Base-by-base conservation (phyloP, 2,113 vertebrate genomes). In the Hippocampus zosterae region DNA sequence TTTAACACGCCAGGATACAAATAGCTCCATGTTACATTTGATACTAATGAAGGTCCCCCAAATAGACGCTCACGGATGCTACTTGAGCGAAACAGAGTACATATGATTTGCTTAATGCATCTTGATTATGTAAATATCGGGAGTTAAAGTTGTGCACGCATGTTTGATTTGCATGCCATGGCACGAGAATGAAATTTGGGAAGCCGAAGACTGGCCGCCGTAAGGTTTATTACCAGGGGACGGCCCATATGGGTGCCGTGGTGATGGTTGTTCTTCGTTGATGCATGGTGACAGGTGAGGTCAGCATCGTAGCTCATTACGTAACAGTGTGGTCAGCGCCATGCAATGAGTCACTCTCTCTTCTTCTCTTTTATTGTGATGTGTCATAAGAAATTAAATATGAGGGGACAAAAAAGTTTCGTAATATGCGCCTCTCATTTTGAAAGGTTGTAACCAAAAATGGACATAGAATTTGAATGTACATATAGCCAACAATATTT, bases 251-350 rank as follows among this genome's bases (percentile, higher is more conserved):
- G 25, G 62, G 65, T 21, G 41, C n/a, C 11, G 68, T 53, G 25
- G 67, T 48, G 65, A 63, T 67, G 71, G 13, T 70, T 76, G 6
- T 61, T 70, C 55, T 63, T 72, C 29, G 13, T 21, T 72, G 2
- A 71, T 81, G 50, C 63, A 41, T 5, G 4, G 27, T 74, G 79
- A 79, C 68, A 65, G 68, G 60, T 67, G 48, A 61, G 60, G 55
- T 62, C 64, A 44, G 65, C 25, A 25, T 68, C 15, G 55, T 63
- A 46, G 25, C 25, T 67, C 37, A 15, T 83, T 80, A 68, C 56
- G 50, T 70, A 83, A 86, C 23, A 40, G 2, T 44, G 64, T 37
- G 33, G 67, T 62, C 42, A 55, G 44, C 42, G 62, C 27, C 57
- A 29, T 33, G 27, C 27, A 33, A 16, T 33, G 57, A 60, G 27